Conservation (phyloP, 2,113 vertebrate species). For the Scomber japonicus region DNA sequence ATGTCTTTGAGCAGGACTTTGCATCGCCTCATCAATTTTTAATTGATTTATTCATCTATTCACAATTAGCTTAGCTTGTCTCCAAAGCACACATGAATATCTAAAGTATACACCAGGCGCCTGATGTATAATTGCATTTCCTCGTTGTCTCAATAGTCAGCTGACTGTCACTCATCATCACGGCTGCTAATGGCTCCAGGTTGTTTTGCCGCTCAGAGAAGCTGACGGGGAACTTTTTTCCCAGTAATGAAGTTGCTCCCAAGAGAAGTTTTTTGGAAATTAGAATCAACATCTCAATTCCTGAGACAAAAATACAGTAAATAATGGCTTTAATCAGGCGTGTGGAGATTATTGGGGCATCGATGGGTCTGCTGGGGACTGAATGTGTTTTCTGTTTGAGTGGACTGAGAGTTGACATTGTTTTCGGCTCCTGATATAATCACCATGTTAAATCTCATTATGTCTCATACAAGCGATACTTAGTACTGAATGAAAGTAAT, state of each 20-base stretch:
- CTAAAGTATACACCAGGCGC: conserved; percentile 34
- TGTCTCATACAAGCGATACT: not conserved
- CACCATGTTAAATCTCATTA: not conserved
- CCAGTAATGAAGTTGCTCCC: conserved; percentile 34
- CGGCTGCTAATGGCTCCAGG: conserved; percentile 24
- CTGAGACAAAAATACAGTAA: conserved; percentile 12
- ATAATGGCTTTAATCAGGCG: conserved; percentile 39
- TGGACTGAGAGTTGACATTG: conserved; percentile 20
- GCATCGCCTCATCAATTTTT: conserved; percentile 51
- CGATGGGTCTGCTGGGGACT: conserved; percentile 9
- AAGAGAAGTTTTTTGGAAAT: conserved; percentile 14
- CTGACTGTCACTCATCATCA: conserved; percentile 46
- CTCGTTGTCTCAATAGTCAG: conserved; percentile 26
- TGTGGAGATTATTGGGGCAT: not conserved
- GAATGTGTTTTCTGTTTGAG: conserved; percentile 32
- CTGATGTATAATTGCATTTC: conserved; percentile 31
- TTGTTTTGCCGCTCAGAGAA: conserved; percentile 13
- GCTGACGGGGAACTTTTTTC: conserved; percentile 17
- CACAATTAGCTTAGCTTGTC: conserved; percentile 55
- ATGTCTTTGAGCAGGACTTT: conserved; percentile 51
- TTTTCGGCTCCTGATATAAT: conserved; percentile 27
- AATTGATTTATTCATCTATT: conserved; percentile 74
- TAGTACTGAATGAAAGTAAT: not conserved
- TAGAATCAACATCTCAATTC: conserved; percentile 8
- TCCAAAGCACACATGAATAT: conserved; percentile 51